phyloP scores from a whole-genome alignment of 1,140 invertebrate species.

The Ips typographus region DNA sequence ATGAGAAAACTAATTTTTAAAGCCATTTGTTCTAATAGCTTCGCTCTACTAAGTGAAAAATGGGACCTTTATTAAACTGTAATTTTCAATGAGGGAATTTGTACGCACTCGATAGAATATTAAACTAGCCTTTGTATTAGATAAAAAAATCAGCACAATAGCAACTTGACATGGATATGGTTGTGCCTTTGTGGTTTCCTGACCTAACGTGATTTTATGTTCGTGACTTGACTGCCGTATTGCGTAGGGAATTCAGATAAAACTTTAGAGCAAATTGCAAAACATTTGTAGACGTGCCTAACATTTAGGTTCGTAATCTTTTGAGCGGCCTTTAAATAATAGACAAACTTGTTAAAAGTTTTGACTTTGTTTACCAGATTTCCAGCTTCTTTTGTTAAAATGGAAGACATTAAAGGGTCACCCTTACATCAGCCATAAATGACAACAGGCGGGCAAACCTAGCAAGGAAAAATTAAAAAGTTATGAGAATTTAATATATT shows the following conservation, averaged over 20 bases:
- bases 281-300: too few species aligned
- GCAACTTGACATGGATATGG: conserved; percentile 32
- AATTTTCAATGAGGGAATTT: too few species aligned
- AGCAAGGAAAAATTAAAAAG: conserved; percentile 30
- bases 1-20: conserved; percentile 5
- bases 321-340: too few species aligned
- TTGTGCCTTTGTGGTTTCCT: conserved; percentile 26
- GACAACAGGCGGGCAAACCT: conserved; percentile 14
- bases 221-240: conserved; percentile 20
- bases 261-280: too few species aligned
- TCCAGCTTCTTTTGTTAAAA: neutral
- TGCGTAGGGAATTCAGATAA: too few species aligned
- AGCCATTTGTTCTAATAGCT: neutral
- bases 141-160: conserved; percentile 7
- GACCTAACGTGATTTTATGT: conserved; percentile 18
- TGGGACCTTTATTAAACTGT: too few species aligned
- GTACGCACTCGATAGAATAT: too few species aligned
- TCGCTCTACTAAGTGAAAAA: neutral
- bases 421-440: conserved; percentile 6
- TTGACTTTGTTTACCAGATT: too few species aligned
- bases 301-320: too few species aligned
- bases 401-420: neutral
- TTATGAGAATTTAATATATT: conserved; percentile 33
- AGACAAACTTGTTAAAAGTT: too few species aligned
- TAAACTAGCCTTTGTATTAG: neutral